Percentiles rank a stretch among this genome's conserved stretches.
phyloP scores from a whole-genome alignment of 2,888 invertebrate genomes.

The Tachina fera region DNA sequence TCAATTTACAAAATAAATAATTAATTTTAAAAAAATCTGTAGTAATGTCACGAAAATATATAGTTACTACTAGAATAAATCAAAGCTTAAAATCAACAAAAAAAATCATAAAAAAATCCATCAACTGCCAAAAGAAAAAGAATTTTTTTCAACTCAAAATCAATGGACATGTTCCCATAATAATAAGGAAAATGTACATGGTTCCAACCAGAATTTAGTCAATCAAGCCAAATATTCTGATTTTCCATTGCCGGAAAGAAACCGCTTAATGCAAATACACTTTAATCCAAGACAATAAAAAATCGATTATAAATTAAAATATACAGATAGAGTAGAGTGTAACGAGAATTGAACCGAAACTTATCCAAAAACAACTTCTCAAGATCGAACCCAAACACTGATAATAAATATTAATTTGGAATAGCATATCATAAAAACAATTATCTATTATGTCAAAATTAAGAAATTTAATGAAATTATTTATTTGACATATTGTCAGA shows the following conservation, averaged over 20 bases:
- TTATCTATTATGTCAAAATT: neutral
- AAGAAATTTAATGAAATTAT: too few species aligned
- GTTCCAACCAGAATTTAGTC: neutral
- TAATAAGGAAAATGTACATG: neutral
- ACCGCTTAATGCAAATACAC: neutral
- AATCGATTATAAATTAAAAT: neutral
- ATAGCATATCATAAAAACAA: neutral
- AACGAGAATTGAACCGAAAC: constrained; percentile 8
- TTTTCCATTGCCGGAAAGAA: neutral
- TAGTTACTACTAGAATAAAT: constrained; percentile 11
- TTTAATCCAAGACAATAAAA: neutral
- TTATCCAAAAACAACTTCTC: constrained; percentile 15
- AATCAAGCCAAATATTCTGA: neutral
- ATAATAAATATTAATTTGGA: neutral
- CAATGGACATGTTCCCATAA: neutral
- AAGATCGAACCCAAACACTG: constrained; percentile 20
- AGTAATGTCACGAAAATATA: neutral
- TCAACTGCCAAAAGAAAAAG: neutral
- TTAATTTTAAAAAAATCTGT: neutral
- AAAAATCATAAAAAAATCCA: neutral
- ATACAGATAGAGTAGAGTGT: neutral
- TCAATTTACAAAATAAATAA: too few species aligned
- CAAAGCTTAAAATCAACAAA: neutral
- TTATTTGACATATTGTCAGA: too few species aligned
- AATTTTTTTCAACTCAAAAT: neutral